Conservation (phyloP, 1,140 invertebrate genomes). For the Watersipora subatra region DNA sequence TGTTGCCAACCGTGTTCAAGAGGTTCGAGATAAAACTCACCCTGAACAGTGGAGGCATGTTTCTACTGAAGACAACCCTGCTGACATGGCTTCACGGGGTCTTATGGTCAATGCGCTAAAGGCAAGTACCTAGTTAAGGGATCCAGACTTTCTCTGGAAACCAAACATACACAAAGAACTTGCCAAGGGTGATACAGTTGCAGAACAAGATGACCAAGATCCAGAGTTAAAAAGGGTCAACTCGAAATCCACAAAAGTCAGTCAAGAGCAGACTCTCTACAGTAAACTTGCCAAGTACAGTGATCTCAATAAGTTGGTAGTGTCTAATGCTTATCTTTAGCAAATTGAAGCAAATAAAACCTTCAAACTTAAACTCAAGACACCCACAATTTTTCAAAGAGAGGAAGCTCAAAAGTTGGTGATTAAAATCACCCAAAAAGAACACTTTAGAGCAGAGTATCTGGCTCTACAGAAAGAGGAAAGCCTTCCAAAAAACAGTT, state of each 20-base stretch:
- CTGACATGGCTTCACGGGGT: background rate
- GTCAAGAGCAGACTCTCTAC: background rate
- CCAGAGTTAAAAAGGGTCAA: background rate
- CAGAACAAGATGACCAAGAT: background rate
- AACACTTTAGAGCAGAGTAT: background rate
- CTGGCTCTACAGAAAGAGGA: background rate
- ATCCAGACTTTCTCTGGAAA: background rate
- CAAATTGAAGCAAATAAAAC: background rate
- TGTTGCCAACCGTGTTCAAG: conserved; percentile 7
- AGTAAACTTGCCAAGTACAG: background rate
- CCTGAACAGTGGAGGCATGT: conserved; percentile 7
- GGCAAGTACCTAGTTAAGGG: background rate
- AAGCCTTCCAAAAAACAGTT: background rate
- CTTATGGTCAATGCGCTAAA: background rate
- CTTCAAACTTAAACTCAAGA: background rate
- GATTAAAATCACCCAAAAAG: too few relatives aligned
- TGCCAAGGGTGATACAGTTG: background rate
- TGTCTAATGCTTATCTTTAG: too few relatives aligned
- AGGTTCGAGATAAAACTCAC: conserved; percentile 4
- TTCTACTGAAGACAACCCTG: conserved; percentile 4
- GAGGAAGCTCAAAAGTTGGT: too few relatives aligned
- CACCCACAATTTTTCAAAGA: background rate
- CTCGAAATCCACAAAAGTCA: background rate
- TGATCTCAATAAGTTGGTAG: background rate
- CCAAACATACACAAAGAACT: background rate